A percentile compares a stretch with the other conserved stretches of the same genome.
Conservation (phyloP, 2,113 vertebrate species). For the Thymallus thymallus region DNA sequence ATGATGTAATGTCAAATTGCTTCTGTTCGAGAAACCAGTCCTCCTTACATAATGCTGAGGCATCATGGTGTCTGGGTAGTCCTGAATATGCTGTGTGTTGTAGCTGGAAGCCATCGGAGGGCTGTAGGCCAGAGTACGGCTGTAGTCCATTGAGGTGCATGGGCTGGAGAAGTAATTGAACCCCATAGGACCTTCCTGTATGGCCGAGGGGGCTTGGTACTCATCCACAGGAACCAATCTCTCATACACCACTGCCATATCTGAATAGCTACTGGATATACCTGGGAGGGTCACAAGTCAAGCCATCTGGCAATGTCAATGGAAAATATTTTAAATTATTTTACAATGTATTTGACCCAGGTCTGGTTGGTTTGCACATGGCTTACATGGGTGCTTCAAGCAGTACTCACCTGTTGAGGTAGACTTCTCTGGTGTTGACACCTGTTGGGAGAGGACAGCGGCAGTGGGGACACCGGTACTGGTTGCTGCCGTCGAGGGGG, state of each 20-base stretch:
- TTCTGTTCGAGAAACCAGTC: no score
- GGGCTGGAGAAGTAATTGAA: slow-evolving; percentile 43
- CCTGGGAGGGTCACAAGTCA: slow-evolving; percentile 39
- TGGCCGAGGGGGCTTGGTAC: slow-evolving; percentile 9
- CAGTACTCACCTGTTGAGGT: slow-evolving; percentile 61
- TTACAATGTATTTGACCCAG: no score
- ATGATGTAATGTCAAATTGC: not conserved
- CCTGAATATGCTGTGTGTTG: slow-evolving; percentile 32
- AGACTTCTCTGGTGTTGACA: slow-evolving; percentile 51
- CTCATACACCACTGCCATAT: slow-evolving; percentile 69
- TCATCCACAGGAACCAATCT: slow-evolving; percentile 47
- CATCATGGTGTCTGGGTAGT: slow-evolving; percentile 25
- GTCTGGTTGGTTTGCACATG: no score
- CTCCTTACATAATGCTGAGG: slow-evolving; percentile 57
- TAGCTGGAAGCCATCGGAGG: slow-evolving; percentile 48
- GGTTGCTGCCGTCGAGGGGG: slow-evolving; percentile 31
- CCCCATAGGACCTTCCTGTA: slow-evolving; percentile 33
- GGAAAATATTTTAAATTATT: no score
- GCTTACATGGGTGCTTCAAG: no score
- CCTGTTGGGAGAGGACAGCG: slow-evolving; percentile 37
- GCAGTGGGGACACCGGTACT: not conserved
- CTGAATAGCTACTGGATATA: slow-evolving; percentile 60
- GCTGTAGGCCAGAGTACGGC: slow-evolving; percentile 38
- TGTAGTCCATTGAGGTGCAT: slow-evolving; percentile 23
- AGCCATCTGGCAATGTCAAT: not conserved